Evolutionary conservation across 2,888 invertebrate species (phyloP).

Genomic region (Caenorhabditis sulstoni): DNA sequence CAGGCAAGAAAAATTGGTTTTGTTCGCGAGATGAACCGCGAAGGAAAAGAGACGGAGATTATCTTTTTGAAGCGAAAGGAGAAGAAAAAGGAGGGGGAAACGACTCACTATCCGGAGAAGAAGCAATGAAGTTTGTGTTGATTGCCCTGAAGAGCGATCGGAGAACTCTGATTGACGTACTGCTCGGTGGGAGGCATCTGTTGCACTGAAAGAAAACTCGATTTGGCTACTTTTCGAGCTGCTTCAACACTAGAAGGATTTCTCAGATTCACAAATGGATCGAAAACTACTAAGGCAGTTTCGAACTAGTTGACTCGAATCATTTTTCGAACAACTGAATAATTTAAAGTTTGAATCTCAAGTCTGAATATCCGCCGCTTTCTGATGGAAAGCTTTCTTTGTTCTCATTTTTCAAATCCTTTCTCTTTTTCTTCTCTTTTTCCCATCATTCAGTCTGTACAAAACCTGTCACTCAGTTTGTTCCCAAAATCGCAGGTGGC

Average conservation of each 20-base stretch:
- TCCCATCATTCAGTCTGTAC: constrained; percentile 25
- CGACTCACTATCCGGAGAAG: constrained; percentile 82
- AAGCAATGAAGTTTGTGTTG: constrained; percentile 82
- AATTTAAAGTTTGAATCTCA: too few species aligned
- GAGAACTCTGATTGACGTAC: constrained; percentile 80
- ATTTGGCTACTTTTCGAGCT: not conserved
- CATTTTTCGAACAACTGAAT: too few species aligned
- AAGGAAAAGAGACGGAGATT: not conserved
- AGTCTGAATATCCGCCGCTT: not conserved
- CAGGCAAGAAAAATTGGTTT: constrained; percentile 39
- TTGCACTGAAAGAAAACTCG: constrained; percentile 55
- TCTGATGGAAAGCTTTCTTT: too few species aligned
- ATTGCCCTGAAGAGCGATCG: constrained; percentile 79
- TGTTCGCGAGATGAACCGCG: constrained; percentile 16
- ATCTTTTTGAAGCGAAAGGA: not conserved
- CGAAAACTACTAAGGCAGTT: too few species aligned
- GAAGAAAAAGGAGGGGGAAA: constrained; percentile 13
- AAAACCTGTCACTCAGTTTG: constrained; percentile 2
- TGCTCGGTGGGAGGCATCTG: constrained; percentile 71
- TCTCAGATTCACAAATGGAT: too few species aligned
- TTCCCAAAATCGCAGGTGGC: constrained; percentile 33
- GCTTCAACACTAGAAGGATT: too few species aligned
- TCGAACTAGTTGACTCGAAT: too few species aligned
- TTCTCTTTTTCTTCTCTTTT: not conserved
- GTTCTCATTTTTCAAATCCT: constrained; percentile 1